Base-by-base conservation (phyloP, 1,140 invertebrate species). In the Venustaconcha ellipsiformis region DNA sequence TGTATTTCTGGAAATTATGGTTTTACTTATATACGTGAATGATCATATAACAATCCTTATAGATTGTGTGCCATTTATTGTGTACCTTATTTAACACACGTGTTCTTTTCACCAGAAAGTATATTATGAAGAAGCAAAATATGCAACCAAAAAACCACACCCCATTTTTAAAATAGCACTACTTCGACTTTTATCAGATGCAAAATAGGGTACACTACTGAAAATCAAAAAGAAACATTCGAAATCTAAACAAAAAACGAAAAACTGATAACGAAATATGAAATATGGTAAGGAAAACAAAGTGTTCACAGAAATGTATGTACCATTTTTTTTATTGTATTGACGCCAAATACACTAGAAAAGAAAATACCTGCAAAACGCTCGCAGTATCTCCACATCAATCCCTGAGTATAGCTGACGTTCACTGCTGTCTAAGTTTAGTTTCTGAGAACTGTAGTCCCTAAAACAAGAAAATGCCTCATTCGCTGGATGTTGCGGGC, bases 341-440 rank as follows among this genome's bases (percentile, higher is more conserved):
- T 68, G 55, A 68, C n/a, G 0, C 23, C 26, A 3, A 57, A 13
- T 48, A n/a, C 14, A 2, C 57, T 57, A 12, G 15, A 57, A 69
- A 69, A 26, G 6, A n/a, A 15, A 20, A 69, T 69, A 75, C 73
- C 67, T 75, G 60, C 73, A 75, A 23, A 69, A 75, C 11, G 58
- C 58, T 62, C 73, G 66, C 20, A 75, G 67, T 75, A 57, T 75
- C 70, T 75, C 73, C 37, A 75, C 64, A 64, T 75, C 66, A 20
- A 75, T 75, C 12, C 73, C 73, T 17, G 73, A 75, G 57, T 69
- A 75, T 4, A 75, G 48, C 14, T 57, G 67, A 18, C 66, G 12
- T 20, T 75, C 67, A 37, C 67, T 75, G n/a, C 66, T 30, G 26
- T 69, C 73, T 15, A 75, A 37, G 67, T 57, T 37, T 20, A 63